phyloP scores from a whole-genome alignment of 2,797 vertebrate species.

The Adrianichthys oophorus region DNA sequence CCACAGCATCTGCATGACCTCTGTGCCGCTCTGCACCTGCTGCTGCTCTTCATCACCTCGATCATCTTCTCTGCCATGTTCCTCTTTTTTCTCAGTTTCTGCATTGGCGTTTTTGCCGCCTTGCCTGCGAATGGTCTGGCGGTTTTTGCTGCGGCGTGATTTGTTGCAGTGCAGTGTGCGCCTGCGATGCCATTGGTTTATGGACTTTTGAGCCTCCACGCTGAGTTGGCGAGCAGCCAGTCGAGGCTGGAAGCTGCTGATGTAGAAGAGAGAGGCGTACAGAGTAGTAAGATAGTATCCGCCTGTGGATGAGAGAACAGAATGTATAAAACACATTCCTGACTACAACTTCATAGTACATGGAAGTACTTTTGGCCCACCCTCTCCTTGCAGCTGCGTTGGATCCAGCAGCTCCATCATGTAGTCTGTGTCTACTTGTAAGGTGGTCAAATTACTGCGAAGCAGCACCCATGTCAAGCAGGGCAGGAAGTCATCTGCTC shows the following conservation, averaged over 20 bases:
- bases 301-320: slow-evolving; percentile 62
- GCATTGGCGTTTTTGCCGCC: neutral
- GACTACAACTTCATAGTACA: neutral
- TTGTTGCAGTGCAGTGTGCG: slow-evolving; percentile 82
- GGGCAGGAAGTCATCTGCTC: slow-evolving; percentile 90
- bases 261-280: slow-evolving; percentile 88
- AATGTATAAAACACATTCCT: neutral
- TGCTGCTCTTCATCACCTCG: slow-evolving; percentile 9
- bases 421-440: slow-evolving; percentile 88
- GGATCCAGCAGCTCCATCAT: slow-evolving; percentile 93
- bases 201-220: slow-evolving; percentile 82
- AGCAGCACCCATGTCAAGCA: slow-evolving; percentile 86
- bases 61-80: slow-evolving; percentile 5
- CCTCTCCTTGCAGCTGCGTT: slow-evolving; percentile 85
- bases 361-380: slow-evolving; percentile 52
- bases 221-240: slow-evolving; percentile 81
- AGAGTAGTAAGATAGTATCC: slow-evolving; percentile 91
- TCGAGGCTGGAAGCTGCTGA: slow-evolving; percentile 81
- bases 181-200: slow-evolving; percentile 87
- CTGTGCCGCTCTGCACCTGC: slow-evolving; percentile 9
- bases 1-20: slow-evolving; percentile 14
- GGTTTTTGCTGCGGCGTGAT: slow-evolving; percentile 47
- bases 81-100: slow-evolving; percentile 8
- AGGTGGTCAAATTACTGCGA: slow-evolving; percentile 77
- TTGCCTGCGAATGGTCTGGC: slow-evolving; percentile 67